Conservation (phyloP, 2,888 invertebrate species). For the Eumacrocentrus americanus region DNA sequence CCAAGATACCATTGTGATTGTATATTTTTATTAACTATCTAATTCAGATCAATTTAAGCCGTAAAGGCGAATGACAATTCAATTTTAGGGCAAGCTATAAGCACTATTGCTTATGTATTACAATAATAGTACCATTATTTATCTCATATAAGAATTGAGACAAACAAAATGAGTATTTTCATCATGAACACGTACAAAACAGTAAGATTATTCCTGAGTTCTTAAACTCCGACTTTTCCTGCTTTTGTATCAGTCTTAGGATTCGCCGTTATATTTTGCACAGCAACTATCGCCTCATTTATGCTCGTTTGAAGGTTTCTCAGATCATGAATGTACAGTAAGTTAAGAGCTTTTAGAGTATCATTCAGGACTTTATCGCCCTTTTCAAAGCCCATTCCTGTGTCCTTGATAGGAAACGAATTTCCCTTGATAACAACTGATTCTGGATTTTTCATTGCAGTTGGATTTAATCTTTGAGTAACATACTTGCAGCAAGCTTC, state of each 20-base stretch:
- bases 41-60: no score
- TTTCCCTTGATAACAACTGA: constrained; percentile 67
- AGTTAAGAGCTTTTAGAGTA: constrained; percentile 77
- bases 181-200: constrained; percentile 31
- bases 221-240: constrained; percentile 84
- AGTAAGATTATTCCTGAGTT: constrained; percentile 19
- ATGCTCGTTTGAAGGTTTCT: constrained; percentile 89
- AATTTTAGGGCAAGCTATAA: no score
- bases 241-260: constrained; percentile 95
- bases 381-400: constrained; percentile 71
- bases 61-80: no score
- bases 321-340: constrained; percentile 84
- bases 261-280: constrained; percentile 92
- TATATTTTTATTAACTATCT: no score
- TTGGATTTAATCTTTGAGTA: constrained; percentile 66
- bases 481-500: constrained; percentile 73
- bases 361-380: constrained; percentile 71
- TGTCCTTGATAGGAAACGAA: constrained; percentile 73
- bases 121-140: not conserved
- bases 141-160: not conserved
- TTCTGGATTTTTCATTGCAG: constrained; percentile 66
- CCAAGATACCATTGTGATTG: no score
- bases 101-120: no score
- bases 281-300: constrained; percentile 91
- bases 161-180: constrained; percentile 18